Evolutionary conservation across 1,140 invertebrate species (phyloP).

Genomic region (Drosophila murphyi): DNA sequence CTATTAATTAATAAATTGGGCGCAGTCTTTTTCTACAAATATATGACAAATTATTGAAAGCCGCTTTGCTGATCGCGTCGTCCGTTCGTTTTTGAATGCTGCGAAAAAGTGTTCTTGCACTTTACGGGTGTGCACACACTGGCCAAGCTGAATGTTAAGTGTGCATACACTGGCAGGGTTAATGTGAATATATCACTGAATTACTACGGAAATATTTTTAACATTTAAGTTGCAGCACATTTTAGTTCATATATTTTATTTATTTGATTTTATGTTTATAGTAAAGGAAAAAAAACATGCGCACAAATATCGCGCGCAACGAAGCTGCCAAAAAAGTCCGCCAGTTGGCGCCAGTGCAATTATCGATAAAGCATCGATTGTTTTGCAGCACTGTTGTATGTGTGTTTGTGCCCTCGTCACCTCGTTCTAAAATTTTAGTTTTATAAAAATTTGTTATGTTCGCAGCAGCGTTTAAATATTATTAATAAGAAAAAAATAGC

Average conservation of each 20-base stretch:
- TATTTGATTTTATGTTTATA: background rate
- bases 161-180: constrained; percentile 18
- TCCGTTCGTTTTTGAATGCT: constrained; percentile 55
- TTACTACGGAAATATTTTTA: background rate
- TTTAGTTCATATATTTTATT: background rate
- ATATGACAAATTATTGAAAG: constrained; percentile 22
- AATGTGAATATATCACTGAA: background rate
- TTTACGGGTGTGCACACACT: constrained; percentile 17
- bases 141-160: background rate
- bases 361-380: constrained; percentile 37
- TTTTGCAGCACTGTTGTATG: constrained; percentile 1
- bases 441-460: constrained; percentile 31
- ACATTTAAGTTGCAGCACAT: too few relatives aligned
- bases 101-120: constrained; percentile 22
- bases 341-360: constrained; percentile 12
- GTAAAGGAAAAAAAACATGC: too few relatives aligned
- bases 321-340: background rate
- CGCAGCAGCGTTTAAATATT: constrained; percentile 10
- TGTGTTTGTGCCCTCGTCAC: constrained; percentile 42
- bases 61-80: constrained; percentile 29
- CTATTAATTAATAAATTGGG: background rate
- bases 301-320: background rate
- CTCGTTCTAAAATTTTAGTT: constrained; percentile 27
- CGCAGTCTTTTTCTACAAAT: background rate
- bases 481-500: background rate